These are phyloP conservation scores for Epistrophe eligans DNA, from an alignment of 2,888 invertebrate genomes.

Conservation along the genomic window DNA sequence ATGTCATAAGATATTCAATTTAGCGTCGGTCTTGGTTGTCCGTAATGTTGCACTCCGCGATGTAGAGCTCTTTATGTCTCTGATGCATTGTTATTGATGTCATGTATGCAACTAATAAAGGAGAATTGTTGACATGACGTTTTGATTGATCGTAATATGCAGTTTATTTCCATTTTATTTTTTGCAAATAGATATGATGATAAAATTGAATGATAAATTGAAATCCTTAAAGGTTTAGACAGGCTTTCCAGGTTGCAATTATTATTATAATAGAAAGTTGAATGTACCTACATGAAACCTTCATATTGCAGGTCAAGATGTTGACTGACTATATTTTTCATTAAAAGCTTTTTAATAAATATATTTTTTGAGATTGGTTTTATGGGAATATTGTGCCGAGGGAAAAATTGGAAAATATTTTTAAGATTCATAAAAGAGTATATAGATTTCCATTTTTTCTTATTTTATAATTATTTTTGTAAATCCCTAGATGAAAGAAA, in stretches of 20 bases:
- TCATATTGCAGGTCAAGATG: neutral
- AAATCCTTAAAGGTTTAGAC: conserved; percentile 4
- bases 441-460: neutral
- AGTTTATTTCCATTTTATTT: conserved; percentile 13
- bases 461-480: neutral
- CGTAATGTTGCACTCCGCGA: neutral
- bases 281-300: neutral
- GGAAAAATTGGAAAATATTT: conserved; percentile 1
- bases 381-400: neutral
- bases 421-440: neutral
- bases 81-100: conserved; percentile 31
- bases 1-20: conserved; percentile 58
- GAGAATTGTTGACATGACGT: conserved; percentile 46
- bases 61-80: neutral
- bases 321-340: neutral
- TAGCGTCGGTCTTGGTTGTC: conserved; percentile 12
- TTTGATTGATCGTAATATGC: conserved; percentile 41
- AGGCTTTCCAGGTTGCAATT: neutral
- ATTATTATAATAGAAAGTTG: conserved; percentile 7
- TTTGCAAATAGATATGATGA: neutral
- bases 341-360: neutral
- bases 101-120: conserved; percentile 36
- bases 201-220: conserved; percentile 15
- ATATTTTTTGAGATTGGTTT: neutral
- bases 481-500: neutral